These are phyloP conservation scores for Acrossocheilus wenchowensis DNA, from an alignment of 2,797 vertebrate species.

Conservation along the genomic window DNA sequence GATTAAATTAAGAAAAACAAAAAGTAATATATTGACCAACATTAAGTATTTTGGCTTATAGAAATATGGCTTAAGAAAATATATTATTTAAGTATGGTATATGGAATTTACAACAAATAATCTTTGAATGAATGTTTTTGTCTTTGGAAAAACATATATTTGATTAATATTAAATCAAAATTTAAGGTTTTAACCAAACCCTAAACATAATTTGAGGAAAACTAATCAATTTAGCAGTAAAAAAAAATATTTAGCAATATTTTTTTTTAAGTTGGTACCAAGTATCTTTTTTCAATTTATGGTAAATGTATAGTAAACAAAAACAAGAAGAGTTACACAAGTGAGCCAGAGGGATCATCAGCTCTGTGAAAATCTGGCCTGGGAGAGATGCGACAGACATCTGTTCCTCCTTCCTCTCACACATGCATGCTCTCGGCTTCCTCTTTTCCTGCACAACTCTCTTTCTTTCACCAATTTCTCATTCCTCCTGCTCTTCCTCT, in stretches of 20 bases:
- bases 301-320: background rate
- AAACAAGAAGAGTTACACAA: background rate
- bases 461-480: background rate
- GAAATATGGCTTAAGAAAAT: background rate
- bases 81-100: background rate
- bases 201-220: background rate
- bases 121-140: background rate
- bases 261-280: background rate
- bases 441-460: conserved; percentile 20
- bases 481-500: conserved; percentile 19
- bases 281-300: background rate
- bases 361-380: background rate
- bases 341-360: background rate
- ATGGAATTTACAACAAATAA: background rate
- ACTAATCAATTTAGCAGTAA: background rate
- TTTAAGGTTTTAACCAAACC: background rate
- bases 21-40: background rate
- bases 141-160: background rate
- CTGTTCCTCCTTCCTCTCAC: conserved; percentile 2
- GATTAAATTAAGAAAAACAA: too few relatives aligned
- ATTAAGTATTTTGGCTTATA: background rate
- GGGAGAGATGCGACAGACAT: background rate
- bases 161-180: background rate
- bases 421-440: conserved; percentile 3
- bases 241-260: too few relatives aligned